These are phyloP conservation scores for Fukomys damarensis DNA, from an alignment of 2,113 vertebrate genomes.

Conservation along the genomic window DNA sequence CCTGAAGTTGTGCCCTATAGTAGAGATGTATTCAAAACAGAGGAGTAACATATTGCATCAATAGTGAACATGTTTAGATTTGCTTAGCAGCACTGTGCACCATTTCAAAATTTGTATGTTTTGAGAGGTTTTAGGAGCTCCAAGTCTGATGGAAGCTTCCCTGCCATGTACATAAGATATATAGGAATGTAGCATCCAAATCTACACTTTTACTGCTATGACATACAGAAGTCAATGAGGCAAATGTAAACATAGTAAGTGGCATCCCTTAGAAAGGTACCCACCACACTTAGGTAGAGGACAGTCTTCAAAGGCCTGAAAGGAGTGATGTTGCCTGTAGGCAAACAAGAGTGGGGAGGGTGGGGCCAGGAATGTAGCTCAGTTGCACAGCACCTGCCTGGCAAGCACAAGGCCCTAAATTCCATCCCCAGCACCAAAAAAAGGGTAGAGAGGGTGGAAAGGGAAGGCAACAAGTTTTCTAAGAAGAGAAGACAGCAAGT, in stretches of 20 bases:
- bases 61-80: background rate
- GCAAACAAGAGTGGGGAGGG: background rate
- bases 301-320: background rate
- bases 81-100: background rate
- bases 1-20: background rate
- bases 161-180: background rate
- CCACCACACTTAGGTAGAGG: background rate
- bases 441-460: background rate
- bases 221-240: background rate
- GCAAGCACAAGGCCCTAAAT: too few relatives aligned
- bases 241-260: background rate
- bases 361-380: too few relatives aligned
- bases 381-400: too few relatives aligned
- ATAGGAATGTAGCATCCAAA: background rate
- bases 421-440: too few relatives aligned
- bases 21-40: background rate
- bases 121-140: background rate
- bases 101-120: background rate
- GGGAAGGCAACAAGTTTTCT: background rate
- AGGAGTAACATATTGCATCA: background rate
- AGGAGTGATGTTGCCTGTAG: background rate
- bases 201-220: background rate
- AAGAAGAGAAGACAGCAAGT: background rate
- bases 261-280: background rate
- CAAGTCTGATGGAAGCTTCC: background rate